These are phyloP conservation scores for Chorisops tibialis DNA, from an alignment of 2,888 invertebrate genomes.

Conservation along the genomic window DNA sequence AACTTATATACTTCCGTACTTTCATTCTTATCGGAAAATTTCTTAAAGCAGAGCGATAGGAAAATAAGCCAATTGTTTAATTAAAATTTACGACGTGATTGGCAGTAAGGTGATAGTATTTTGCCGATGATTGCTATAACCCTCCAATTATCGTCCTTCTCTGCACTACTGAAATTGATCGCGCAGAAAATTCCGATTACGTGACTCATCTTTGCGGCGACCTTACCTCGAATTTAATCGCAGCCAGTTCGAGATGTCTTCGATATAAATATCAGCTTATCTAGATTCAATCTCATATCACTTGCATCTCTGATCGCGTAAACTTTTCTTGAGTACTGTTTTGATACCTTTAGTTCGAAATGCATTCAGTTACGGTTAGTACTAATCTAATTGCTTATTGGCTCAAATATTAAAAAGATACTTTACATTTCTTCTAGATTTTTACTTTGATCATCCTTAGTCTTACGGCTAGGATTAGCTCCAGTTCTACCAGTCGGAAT, in stretches of 20 bases:
- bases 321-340: conserved; percentile 12
- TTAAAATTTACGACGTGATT: conserved; percentile 21
- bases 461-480: not conserved
- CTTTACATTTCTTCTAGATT: not conserved
- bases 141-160: conserved; percentile 15
- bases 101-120: not conserved
- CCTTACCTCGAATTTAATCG: not conserved
- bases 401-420: not conserved
- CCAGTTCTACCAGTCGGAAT: not conserved
- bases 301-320: conserved; percentile 3
- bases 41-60: too few species aligned
- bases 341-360: not conserved
- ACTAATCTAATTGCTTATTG: not conserved
- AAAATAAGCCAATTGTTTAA: conserved; percentile 13
- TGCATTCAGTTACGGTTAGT: conserved; percentile 17
- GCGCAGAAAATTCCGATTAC: not conserved
- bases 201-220: conserved; percentile 9
- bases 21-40: too few species aligned
- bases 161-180: not conserved
- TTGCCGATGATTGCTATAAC: not conserved
- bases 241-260: not conserved
- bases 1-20: too few species aligned
- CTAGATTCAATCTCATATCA: not conserved
- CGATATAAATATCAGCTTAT: conserved; percentile 5
- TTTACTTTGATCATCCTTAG: not conserved